Base-by-base conservation (phyloP, 2,113 vertebrate genomes). In the Rynchops niger region DNA sequence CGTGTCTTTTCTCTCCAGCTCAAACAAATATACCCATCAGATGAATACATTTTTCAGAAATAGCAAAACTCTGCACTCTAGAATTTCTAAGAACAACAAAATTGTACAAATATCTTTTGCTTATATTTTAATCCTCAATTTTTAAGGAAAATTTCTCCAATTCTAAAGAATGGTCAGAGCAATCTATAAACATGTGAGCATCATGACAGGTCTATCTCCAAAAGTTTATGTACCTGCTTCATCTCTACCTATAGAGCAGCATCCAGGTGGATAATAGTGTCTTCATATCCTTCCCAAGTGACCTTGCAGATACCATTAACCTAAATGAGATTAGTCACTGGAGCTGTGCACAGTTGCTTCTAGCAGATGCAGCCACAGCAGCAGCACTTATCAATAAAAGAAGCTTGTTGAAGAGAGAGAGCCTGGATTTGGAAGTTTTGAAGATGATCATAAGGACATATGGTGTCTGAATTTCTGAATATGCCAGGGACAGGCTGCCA, bases 401-500 rank as follows among this genome's bases (percentile, higher is more conserved):
- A 92, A 95, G 81, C 85, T n/a, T 56, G 58, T 42, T 91, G 70
- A 94, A 76, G 62, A 65, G 74, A 90, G 42, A 8, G 6, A 36
- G 81, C 7, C 58, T 67, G 74, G 74, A 14, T 80, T n/a, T 72
- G 67, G 76, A 89, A 91, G 88, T 83, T 93, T 45, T 97, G 93
- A 96, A 93, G 93, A 93, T 7, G 59, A 96, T 97, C 93, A 93
- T 67, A 95, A 86, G 72, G 84, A 96, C 95, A 97, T 95, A 92
- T 88, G 94, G 90, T 53, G 58, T 90, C 91, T 93, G 78, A 94
- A 94, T 96, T 89, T 86, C 85, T 89, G 95, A 97, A 88, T 65
- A 66, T 78, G 86, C 91, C 85, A 93, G 87, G 92, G 88, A 88
- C 61, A 86, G 91, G 58, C 89, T 95, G 84, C 34, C 91, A 97